phyloP scores from a whole-genome alignment of 1,140 invertebrate species.

The Cherax quadricarinatus region DNA sequence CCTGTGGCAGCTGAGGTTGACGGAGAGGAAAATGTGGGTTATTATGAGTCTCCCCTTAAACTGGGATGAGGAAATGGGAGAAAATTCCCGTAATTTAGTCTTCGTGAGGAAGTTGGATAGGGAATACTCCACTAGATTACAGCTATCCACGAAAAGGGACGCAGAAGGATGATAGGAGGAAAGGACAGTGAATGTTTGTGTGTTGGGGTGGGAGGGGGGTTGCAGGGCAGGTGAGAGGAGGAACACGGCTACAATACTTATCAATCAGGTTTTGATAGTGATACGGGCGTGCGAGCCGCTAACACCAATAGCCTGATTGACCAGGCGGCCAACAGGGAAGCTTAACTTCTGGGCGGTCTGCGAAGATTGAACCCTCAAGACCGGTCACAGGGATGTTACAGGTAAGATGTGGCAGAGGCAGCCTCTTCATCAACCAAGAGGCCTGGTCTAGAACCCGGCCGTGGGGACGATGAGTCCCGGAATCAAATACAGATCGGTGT shows the following conservation, averaged over 20 bases:
- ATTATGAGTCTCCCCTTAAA: neutral
- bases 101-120: neutral
- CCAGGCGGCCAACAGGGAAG: too few relatives aligned
- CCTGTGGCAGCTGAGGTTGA: neutral
- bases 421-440: too few relatives aligned
- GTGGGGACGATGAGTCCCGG: too few relatives aligned
- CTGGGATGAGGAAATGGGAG: neutral
- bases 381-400: too few relatives aligned
- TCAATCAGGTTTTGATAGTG: neutral
- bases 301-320: too few relatives aligned
- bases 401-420: too few relatives aligned
- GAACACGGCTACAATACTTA: neutral
- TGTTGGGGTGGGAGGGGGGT: too few relatives aligned
- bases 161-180: neutral
- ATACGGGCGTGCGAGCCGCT: neutral
- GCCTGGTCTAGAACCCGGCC: too few relatives aligned
- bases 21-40: neutral
- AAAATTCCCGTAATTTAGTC: neutral
- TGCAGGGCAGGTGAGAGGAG: neutral
- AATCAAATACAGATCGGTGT: too few relatives aligned
- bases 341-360: too few relatives aligned
- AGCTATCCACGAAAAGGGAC: neutral
- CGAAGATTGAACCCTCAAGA: too few relatives aligned
- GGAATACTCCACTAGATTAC: neutral
- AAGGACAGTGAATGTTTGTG: neutral